A percentile compares a stretch with the other conserved stretches of the same genome.
Evolutionary conservation across 2,113 vertebrate species (phyloP).

Genomic region (Chamaea fasciata): DNA sequence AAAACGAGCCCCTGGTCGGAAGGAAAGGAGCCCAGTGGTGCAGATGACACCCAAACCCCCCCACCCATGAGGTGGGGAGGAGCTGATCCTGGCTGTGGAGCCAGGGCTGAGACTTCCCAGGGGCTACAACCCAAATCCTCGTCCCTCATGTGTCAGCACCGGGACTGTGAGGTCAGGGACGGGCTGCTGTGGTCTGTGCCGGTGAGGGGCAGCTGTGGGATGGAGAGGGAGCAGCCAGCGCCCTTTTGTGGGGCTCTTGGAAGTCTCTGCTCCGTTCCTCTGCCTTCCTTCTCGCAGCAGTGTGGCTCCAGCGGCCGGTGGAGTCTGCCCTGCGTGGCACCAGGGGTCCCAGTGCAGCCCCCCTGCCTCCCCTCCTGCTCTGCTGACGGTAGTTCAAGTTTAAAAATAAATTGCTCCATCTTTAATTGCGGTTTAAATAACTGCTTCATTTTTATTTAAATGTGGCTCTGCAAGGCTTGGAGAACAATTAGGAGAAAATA

Average conservation of each 20-base stretch:
- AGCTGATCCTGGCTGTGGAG: not conserved
- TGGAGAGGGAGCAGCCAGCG: not conserved
- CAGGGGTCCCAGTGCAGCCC: not conserved
- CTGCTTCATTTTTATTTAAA: conserved; percentile 77
- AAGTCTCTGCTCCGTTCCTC: not conserved
- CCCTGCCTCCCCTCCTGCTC: not conserved
- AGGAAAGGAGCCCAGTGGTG: fast-evolving
- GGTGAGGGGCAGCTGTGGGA: not conserved
- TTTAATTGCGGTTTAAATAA: conserved; percentile 79
- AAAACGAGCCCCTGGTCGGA: fast-evolving
- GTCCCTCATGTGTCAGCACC: fast-evolving
- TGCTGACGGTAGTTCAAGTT: conserved; percentile 41
- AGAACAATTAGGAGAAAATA: conserved; percentile 76
- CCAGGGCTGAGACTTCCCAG: fast-evolving
- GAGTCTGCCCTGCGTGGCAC: fast-evolving
- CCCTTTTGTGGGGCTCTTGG: not conserved
- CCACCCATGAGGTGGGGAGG: fast-evolving
- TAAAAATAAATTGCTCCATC: conserved; percentile 73
- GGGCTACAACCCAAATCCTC: not conserved
- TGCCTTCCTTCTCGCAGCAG: fast-evolving
- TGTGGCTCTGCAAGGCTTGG: conserved; percentile 65
- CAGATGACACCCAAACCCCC: not conserved
- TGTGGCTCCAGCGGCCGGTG: not conserved
- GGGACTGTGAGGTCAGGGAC: fast-evolving
- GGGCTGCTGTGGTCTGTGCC: not conserved